phyloP scores from a whole-genome alignment of 35 echinoderm and acorn worm genomes.

The Ophiothrix spiculata region DNA sequence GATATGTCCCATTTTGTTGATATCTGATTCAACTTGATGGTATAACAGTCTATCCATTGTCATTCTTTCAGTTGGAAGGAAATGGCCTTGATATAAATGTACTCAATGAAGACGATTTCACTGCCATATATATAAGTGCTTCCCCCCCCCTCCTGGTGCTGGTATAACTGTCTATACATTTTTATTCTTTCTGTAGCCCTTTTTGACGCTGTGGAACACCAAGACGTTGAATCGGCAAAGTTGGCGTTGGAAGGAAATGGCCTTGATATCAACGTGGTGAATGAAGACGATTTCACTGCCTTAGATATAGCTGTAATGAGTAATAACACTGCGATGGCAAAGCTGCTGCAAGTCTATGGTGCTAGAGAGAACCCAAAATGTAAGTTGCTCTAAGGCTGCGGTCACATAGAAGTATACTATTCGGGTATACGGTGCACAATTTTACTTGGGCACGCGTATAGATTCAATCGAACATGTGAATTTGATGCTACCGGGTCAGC shows the following conservation, averaged over 20 bases:
- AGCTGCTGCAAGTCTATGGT: constrained; percentile 67
- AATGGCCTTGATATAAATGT: constrained; percentile 90
- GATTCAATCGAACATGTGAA: too few species aligned
- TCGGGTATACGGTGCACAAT: too few species aligned
- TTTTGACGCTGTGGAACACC: constrained; percentile 98
- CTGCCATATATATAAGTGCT: too few species aligned
- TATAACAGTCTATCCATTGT: too few species aligned
- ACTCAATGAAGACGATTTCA: constrained; percentile 89
- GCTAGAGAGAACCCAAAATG: constrained; percentile 97
- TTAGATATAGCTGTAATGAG: constrained; percentile 97
- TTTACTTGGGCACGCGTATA: too few species aligned
- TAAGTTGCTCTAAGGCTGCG: too few species aligned
- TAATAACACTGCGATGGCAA: constrained; percentile 95
- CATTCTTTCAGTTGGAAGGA: too few species aligned
- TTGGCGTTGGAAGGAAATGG: constrained; percentile 63
- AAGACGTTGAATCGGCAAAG: constrained; percentile 74
- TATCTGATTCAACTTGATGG: too few species aligned
- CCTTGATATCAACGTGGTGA: constrained; percentile 83
- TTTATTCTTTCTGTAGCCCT: constrained; percentile 55
- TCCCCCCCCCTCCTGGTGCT: too few species aligned
- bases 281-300: constrained; percentile 87
- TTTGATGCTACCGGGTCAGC: too few species aligned
- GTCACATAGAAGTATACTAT: too few species aligned
- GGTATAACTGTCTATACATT: background rate
- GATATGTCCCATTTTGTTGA: too few species aligned